Conservation (phyloP, 2,888 invertebrate genomes). For the Leucophora obtusa region DNA sequence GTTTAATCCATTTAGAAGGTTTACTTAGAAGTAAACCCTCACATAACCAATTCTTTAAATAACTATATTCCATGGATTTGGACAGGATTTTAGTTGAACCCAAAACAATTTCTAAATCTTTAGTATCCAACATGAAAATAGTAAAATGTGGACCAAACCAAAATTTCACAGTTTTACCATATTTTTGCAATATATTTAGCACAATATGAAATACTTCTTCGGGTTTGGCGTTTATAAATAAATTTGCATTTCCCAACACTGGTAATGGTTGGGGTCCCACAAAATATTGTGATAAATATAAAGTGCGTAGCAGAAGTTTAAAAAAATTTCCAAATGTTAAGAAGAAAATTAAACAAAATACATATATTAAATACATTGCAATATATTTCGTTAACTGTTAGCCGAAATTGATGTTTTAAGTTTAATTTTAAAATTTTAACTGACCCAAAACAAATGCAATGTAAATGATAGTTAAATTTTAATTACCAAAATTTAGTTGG, state of each 20-base stretch:
- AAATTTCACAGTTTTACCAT: constrained; percentile 67
- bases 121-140: constrained; percentile 66
- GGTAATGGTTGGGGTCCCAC: constrained; percentile 78
- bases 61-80: constrained; percentile 67
- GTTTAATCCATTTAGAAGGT: constrained; percentile 81
- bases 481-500: too few species aligned
- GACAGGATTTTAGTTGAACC: constrained; percentile 58
- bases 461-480: too few species aligned
- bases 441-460: neutral
- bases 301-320: neutral
- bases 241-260: constrained; percentile 79
- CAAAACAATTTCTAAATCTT: constrained; percentile 67
- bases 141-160: constrained; percentile 65
- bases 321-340: constrained; percentile 44
- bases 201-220: constrained; percentile 73
- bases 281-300: constrained; percentile 65
- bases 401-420: too few species aligned
- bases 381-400: constrained; percentile 2
- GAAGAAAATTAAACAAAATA: neutral
- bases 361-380: constrained; percentile 5
- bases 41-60: constrained; percentile 68
- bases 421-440: too few species aligned
- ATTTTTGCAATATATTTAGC: constrained; percentile 74
- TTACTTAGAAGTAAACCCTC: constrained; percentile 69
- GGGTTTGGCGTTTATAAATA: constrained; percentile 78